Evolutionary conservation across 1,140 invertebrate genomes (phyloP).

Genomic region (Anoplophora glabripennis): DNA sequence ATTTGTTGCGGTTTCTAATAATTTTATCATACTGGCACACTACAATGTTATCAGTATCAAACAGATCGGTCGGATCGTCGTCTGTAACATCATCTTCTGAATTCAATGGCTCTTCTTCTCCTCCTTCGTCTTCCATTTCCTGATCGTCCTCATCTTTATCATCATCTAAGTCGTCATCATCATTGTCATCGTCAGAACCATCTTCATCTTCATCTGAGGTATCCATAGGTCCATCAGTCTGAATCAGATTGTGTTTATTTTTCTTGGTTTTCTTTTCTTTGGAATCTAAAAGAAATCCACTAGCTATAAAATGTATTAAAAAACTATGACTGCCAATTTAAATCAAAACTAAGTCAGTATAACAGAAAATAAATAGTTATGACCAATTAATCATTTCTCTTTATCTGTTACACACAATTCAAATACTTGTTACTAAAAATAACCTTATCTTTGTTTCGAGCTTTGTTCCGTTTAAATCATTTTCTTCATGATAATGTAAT

Average conservation of each 20-base stretch:
- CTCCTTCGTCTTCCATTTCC: constrained; percentile 69
- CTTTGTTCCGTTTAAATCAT: too few relatives aligned
- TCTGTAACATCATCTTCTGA: constrained; percentile 96
- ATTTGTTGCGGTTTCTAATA: constrained; percentile 94
- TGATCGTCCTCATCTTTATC: constrained; percentile 75
- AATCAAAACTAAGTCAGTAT: too few relatives aligned
- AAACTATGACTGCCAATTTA: too few relatives aligned
- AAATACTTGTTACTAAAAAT: too few relatives aligned
- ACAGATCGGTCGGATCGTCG: constrained; percentile 91
- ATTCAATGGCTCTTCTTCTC: constrained; percentile 89
- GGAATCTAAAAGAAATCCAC: not conserved
- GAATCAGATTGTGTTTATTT: constrained; percentile 16
- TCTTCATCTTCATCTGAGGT: constrained; percentile 74
- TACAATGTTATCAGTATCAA: constrained; percentile 98
- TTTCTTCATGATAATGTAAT: constrained; percentile 19
- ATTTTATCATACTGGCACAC: constrained; percentile 99
- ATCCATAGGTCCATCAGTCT: constrained; percentile 68
- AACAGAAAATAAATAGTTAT: too few relatives aligned
- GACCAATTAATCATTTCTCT: too few relatives aligned
- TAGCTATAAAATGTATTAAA: not conserved
- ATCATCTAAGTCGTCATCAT: constrained; percentile 64
- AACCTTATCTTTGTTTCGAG: too few relatives aligned
- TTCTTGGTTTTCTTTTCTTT: constrained; percentile 1
- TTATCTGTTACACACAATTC: too few relatives aligned
- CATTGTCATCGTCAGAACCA: constrained; percentile 64